Conservation (phyloP, 2,888 invertebrate genomes). For the Cloeon dipterum region DNA sequence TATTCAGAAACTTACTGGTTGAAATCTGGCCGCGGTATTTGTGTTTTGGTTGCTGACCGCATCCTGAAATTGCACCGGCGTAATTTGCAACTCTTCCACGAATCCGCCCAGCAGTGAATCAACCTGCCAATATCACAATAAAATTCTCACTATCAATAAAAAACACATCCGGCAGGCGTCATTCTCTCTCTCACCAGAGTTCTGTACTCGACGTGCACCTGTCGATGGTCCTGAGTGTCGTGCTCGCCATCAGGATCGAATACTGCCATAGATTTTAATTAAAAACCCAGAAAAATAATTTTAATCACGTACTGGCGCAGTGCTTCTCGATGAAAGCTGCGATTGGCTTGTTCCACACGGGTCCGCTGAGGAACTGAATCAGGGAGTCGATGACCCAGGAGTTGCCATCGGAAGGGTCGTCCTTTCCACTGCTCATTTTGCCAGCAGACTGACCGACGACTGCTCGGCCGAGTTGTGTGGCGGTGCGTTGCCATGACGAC, state of each 20-base stretch:
- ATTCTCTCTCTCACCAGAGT: slow-evolving; percentile 44
- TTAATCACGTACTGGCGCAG: slow-evolving; percentile 48
- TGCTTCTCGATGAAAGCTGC: slow-evolving; percentile 83
- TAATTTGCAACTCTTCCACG: slow-evolving; percentile 79
- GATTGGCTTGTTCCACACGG: slow-evolving; percentile 78
- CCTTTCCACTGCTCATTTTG: not conserved
- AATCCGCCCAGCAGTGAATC: slow-evolving; percentile 75
- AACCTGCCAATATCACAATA: slow-evolving; percentile 26
- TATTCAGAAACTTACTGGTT: not conserved
- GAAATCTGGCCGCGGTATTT: not conserved
- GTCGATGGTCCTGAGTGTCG: slow-evolving; percentile 51
- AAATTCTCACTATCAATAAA: too few species aligned
- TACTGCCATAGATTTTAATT: slow-evolving; percentile 25
- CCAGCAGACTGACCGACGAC: too few species aligned
- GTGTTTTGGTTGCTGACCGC: slow-evolving; percentile 32
- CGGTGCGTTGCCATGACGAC: not conserved
- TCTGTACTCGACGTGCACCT: slow-evolving; percentile 66
- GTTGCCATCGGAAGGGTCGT: slow-evolving; percentile 23
- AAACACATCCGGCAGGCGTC: too few species aligned
- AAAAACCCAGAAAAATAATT: not conserved
- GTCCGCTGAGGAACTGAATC: slow-evolving; percentile 74
- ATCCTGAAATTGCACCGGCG: slow-evolving; percentile 65
- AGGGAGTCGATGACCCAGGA: slow-evolving; percentile 84
- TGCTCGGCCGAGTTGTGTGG: too few species aligned
- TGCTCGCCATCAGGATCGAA: slow-evolving; percentile 55